Evolutionary conservation across 2,888 invertebrate species (phyloP).

Genomic region (Mimumesa dahlbomi): DNA sequence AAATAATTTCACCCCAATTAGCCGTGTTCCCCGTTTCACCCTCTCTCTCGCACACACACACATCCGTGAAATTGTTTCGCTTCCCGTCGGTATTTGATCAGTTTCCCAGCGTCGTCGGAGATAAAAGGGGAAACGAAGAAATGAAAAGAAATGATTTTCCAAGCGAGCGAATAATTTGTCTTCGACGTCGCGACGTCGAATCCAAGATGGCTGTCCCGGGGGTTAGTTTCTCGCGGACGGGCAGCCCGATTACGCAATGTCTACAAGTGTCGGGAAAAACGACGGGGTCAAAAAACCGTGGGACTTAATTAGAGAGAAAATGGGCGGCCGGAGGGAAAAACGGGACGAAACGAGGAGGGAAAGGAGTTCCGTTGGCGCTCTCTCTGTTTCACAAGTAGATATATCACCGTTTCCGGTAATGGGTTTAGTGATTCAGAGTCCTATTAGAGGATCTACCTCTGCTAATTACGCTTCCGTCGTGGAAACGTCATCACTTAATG

Average conservation of each 20-base stretch:
- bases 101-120: no score
- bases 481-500: slow-evolving; percentile 23
- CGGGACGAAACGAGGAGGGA: no score
- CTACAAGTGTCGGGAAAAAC: slow-evolving; percentile 42
- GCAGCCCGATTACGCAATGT: slow-evolving; percentile 43
- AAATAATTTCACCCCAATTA: no score
- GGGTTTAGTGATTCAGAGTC: background rate
- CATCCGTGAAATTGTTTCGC: no score
- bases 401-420: slow-evolving; percentile 29
- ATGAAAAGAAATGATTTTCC: slow-evolving; percentile 26
- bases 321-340: slow-evolving; percentile 17
- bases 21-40: no score
- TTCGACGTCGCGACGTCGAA: slow-evolving; percentile 28
- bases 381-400: slow-evolving; percentile 42
- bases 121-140: background rate
- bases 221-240: slow-evolving; percentile 28
- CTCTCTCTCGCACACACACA: no score
- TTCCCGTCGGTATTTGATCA: no score
- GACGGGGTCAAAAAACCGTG: slow-evolving; percentile 53
- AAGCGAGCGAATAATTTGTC: slow-evolving; percentile 42
- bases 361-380: slow-evolving; percentile 37
- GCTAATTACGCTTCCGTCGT: slow-evolving; percentile 45
- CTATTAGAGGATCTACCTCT: slow-evolving; percentile 13
- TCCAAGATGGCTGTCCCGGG: slow-evolving; percentile 15
- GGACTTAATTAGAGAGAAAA: slow-evolving; percentile 59